Evolutionary conservation across 2,113 vertebrate genomes (phyloP), one percentile per base, ranked within the genome.

Genomic region (Phalacrocorax brasilianus): DNA sequence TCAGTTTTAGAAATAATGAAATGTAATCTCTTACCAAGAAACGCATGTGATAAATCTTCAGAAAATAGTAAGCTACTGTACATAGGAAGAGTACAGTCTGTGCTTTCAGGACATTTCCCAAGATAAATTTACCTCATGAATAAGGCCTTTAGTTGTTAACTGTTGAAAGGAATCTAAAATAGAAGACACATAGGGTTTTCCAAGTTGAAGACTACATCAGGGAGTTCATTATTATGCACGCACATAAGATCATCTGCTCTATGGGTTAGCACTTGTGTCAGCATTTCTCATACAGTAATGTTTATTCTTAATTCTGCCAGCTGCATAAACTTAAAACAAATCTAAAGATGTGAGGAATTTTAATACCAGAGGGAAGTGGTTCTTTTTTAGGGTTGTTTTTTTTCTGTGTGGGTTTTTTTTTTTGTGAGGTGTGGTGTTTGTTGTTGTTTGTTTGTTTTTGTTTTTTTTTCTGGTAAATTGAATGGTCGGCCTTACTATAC

Each of bases 51-150:
- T 97, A 97, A 97, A 97, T 97, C 93, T 96, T 93, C 63, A 89
- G 88, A 72, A 96, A 93, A 95, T 94, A 91, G 77, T 71, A 42
- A 92, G 62, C 67, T 94, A 56, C 81, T 94, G 92, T 93, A 91
- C 84, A 28, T 91, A 95, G 81, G 68, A 88, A 81, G 59, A 96
- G 92, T 84, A 94, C 95, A 95, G 85, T 83, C 86, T 95, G 95
- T 97, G 94, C 95, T 97, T 96, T 93, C 92, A 95, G 87, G 81
- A 77, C 94, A 96, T 94, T 97, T 95, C 96, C 91, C 96, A 92
- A 94, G 94, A 96, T 95, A 97, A 97, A 93, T 95, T 92, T 93
- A 83, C 91, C 89, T 93, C 85, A 50, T 97, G 89, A 97, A 97
- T 97, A 94, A 93, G 84, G 75, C 82, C 79, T 84, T 96, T 63